A percentile compares a stretch with the other conserved stretches of the same genome.
phyloP scores from a whole-genome alignment of 2,888 invertebrate genomes.

The Brachyptera risi region DNA sequence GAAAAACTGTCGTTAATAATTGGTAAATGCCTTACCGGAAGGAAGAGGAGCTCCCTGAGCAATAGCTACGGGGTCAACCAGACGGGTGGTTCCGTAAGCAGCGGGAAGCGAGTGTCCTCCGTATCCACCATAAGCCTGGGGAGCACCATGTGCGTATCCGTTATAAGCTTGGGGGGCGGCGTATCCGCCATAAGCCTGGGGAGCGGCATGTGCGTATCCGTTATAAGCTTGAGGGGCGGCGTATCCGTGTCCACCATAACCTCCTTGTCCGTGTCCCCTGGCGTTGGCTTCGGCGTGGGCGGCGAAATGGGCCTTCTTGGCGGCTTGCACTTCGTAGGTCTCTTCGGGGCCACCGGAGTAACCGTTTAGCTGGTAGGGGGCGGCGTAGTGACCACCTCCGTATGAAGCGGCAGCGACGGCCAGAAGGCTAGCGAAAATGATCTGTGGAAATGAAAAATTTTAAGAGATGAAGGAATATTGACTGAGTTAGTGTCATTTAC shows the following conservation, averaged over 20 bases:
- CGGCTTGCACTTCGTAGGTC: slow-evolving; percentile 43
- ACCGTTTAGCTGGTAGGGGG: slow-evolving; percentile 47
- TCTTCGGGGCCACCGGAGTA: slow-evolving; percentile 48
- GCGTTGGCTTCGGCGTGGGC: slow-evolving; percentile 18
- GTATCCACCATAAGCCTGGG: slow-evolving; percentile 26
- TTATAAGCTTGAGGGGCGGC: slow-evolving; percentile 24
- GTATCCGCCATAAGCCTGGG: slow-evolving; percentile 42
- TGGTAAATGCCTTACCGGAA: no score
- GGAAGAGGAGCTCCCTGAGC: slow-evolving; percentile 35
- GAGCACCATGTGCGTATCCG: slow-evolving; percentile 23
- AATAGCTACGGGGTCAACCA: slow-evolving; percentile 23
- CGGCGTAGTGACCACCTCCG: slow-evolving; percentile 40
- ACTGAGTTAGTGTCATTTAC: no score
- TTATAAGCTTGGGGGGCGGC: slow-evolving; percentile 37
- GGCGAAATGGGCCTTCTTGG: slow-evolving; percentile 40
- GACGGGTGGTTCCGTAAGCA: slow-evolving; percentile 39
- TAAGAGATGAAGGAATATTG: background rate
- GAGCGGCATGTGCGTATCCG: slow-evolving; percentile 42
- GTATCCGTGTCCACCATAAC: slow-evolving; percentile 29
- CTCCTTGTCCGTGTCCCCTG: slow-evolving; percentile 27
- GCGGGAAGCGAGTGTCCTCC: slow-evolving; percentile 28
- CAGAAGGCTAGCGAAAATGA: slow-evolving; percentile 43
- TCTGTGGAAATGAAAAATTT: slow-evolving; percentile 42
- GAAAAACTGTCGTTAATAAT: no score
- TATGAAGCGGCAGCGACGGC: slow-evolving; percentile 50